Percentiles rank a stretch among this genome's conserved stretches.
These are phyloP conservation scores for Austrofundulus limnaeus DNA, from an alignment of 2,113 vertebrate genomes.

Conservation along the genomic window DNA sequence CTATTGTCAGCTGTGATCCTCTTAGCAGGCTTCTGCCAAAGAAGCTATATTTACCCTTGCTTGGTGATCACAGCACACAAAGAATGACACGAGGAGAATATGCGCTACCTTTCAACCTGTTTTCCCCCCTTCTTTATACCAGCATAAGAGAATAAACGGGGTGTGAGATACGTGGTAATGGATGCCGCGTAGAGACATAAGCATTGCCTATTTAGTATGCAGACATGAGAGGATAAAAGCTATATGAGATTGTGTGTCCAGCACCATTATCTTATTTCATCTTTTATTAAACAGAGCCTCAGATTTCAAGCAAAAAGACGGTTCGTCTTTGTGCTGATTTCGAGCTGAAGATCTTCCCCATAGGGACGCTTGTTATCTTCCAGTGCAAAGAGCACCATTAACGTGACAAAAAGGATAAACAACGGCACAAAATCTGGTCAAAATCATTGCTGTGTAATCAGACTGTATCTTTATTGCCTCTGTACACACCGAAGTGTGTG, in stretches of 20 bases:
- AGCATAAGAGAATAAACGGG: slow-evolving; percentile 31
- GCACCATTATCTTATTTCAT: slow-evolving; percentile 3
- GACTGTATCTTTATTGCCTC: slow-evolving; percentile 40
- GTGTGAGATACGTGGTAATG: slow-evolving; percentile 47
- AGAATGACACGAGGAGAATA: slow-evolving; percentile 46
- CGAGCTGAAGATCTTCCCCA: slow-evolving; percentile 4
- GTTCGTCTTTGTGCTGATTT: slow-evolving; percentile 8
- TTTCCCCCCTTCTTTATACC: slow-evolving; percentile 16
- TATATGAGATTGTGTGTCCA: not conserved
- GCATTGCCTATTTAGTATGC: slow-evolving; percentile 42
- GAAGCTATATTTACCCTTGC: slow-evolving; percentile 66
- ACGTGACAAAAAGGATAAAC: slow-evolving; percentile 12
- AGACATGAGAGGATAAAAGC: slow-evolving; percentile 33
- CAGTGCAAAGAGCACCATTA: slow-evolving; percentile 22
- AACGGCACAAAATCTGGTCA: slow-evolving; percentile 15
- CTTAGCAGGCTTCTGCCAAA: slow-evolving; percentile 62
- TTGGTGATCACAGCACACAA: slow-evolving; percentile 58
- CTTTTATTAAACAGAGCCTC: not conserved
- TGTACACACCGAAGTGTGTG: not conserved
- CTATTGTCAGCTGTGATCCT: slow-evolving; percentile 69
- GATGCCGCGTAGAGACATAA: slow-evolving; percentile 37
- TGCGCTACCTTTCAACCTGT: slow-evolving; percentile 47
- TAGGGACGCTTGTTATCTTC: slow-evolving; percentile 16
- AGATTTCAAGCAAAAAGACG: slow-evolving; percentile 1
- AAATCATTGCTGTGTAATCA: slow-evolving; percentile 50